phyloP scores from a whole-genome alignment of 1,140 invertebrate genomes.

The Zaprionus inermis region DNA sequence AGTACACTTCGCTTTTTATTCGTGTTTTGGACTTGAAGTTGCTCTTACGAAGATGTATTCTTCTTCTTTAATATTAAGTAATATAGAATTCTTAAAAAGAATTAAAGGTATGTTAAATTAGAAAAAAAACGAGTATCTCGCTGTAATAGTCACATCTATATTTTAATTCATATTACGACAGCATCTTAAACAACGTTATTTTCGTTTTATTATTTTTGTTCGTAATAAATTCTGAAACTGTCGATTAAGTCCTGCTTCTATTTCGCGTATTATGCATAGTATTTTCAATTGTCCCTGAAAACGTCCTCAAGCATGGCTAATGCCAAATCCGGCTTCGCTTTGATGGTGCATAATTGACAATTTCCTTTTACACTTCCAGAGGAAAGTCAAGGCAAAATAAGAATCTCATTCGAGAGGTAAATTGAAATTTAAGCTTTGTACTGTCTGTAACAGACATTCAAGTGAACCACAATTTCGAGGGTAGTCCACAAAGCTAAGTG shows the following conservation, averaged over 20 bases:
- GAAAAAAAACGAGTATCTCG: too few species aligned
- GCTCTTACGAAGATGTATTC: neutral
- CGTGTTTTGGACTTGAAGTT: neutral
- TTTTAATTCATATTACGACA: too few species aligned
- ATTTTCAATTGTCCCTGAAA: neutral
- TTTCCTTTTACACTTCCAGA: conserved; percentile 34
- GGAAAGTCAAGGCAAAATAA: neutral
- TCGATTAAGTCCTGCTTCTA: neutral
- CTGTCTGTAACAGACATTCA: conserved; percentile 8
- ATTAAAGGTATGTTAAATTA: too few species aligned
- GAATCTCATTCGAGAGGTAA: conserved; percentile 12
- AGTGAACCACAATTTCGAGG: neutral
- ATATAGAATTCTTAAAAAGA: neutral
- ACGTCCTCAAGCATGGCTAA: conserved; percentile 24
- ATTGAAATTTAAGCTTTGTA: conserved; percentile 42
- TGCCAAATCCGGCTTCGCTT: conserved; percentile 20
- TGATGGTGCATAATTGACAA: conserved; percentile 46
- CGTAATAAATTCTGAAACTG: neutral
- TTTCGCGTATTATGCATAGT: neutral
- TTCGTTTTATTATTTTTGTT: too few species aligned
- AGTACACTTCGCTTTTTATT: neutral
- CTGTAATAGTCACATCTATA: too few species aligned
- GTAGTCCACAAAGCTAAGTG: neutral
- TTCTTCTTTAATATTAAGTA: neutral
- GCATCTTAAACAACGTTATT: too few species aligned